phyloP scores from a whole-genome alignment of 1,140 invertebrate genomes.

The Nilaparvata lugens region DNA sequence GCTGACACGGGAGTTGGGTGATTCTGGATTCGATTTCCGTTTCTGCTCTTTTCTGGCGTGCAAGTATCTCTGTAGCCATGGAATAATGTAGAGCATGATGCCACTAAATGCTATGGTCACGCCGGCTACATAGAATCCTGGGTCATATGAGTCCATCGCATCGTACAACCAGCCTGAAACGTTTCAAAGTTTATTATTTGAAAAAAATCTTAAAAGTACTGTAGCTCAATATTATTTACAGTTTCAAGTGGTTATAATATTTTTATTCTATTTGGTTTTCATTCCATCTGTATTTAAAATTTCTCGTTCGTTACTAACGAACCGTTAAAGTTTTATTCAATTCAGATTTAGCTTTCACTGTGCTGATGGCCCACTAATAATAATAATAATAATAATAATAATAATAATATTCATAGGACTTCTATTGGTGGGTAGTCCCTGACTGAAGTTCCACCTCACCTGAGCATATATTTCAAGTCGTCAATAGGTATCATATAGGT shows the following conservation, averaged over 20 bases:
- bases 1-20: background rate
- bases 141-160: slow-evolving; percentile 61
- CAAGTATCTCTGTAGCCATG: slow-evolving; percentile 53
- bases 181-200: too few relatives aligned
- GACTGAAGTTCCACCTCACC: too few relatives aligned
- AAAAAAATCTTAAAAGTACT: background rate
- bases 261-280: background rate
- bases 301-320: background rate
- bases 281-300: background rate
- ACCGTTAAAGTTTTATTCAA: too few relatives aligned
- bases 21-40: background rate
- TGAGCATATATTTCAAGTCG: too few relatives aligned
- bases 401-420: too few relatives aligned
- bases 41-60: slow-evolving; percentile 13
- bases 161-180: slow-evolving; percentile 73
- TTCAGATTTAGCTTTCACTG: too few relatives aligned
- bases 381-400: too few relatives aligned
- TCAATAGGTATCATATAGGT: too few relatives aligned
- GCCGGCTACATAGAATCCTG: slow-evolving; percentile 76
- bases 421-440: too few relatives aligned
- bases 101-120: slow-evolving; percentile 76
- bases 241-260: background rate
- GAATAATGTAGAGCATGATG: slow-evolving; percentile 78
- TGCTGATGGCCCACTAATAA: too few relatives aligned
- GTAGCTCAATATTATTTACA: background rate